Conservation (phyloP, 1,140 invertebrate species). For the Dinothrombium tinctorium region DNA sequence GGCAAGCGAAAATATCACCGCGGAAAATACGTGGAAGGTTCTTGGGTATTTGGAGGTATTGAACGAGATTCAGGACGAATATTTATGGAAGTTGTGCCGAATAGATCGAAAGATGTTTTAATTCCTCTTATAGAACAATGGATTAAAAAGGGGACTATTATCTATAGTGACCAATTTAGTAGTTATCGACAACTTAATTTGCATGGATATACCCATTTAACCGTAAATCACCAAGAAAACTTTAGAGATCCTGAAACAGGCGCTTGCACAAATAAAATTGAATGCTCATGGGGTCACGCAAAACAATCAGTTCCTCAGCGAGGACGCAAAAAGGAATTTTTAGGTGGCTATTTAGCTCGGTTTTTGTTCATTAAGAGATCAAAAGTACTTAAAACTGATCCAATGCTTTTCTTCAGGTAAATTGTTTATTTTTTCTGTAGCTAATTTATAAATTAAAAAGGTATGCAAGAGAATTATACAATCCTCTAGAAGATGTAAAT, state of each 20-base stretch:
- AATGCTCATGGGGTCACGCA: slow-evolving; percentile 1
- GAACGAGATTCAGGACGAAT: slow-evolving; percentile 1
- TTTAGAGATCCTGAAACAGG: slow-evolving; percentile 2
- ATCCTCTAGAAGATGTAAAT: too few species aligned
- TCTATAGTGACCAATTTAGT: slow-evolving; percentile 1
- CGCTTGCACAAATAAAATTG: neutral
- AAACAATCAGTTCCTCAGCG: too few species aligned
- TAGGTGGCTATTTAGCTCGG: too few species aligned
- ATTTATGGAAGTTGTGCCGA: slow-evolving; percentile 1
- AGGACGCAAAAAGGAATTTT: too few species aligned
- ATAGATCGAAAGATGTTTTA: neutral
- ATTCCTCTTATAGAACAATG: slow-evolving; percentile 2
- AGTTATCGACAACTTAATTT: neutral
- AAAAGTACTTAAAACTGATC: too few species aligned
- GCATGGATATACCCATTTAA: neutral
- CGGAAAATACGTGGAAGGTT: slow-evolving; percentile 4
- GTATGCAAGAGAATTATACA: too few species aligned
- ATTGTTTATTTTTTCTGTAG: too few species aligned
- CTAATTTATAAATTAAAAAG: too few species aligned
- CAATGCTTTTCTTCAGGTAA: too few species aligned
- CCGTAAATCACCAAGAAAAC: neutral
- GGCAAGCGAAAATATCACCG: slow-evolving; percentile 11
- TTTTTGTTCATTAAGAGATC: too few species aligned
- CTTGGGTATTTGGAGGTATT: slow-evolving; percentile 12
- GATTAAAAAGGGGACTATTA: too few species aligned